These are phyloP conservation scores for Dicycla oo DNA, from an alignment of 2,888 invertebrate genomes.

Conservation along the genomic window DNA sequence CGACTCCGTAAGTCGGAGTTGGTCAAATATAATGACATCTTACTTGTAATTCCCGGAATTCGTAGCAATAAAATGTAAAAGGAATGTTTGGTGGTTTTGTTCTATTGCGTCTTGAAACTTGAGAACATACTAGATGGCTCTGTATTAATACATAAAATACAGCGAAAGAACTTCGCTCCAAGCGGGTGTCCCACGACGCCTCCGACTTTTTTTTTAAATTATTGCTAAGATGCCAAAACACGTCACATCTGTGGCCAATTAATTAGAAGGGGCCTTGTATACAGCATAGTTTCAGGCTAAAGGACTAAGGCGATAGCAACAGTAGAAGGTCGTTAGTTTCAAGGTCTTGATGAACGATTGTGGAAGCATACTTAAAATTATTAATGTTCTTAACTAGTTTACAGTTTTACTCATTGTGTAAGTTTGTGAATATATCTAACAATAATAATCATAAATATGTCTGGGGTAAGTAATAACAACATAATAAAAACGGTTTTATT, in stretches of 20 bases:
- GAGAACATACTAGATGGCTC: no score
- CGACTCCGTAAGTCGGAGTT: no score
- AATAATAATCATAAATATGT: slow-evolving; percentile 31
- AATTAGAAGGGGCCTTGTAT: not conserved
- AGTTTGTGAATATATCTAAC: slow-evolving; percentile 13
- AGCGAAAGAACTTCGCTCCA: no score
- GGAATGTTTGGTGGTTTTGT: no score
- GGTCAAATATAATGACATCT: no score
- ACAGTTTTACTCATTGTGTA: slow-evolving; percentile 10
- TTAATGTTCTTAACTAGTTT: slow-evolving; percentile 32
- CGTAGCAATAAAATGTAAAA: no score
- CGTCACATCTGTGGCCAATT: not conserved
- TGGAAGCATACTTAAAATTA: slow-evolving; percentile 26
- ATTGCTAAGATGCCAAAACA: no score
- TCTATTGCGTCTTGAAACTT: no score
- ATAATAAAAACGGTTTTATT: slow-evolving; percentile 12
- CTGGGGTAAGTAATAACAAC: not conserved
- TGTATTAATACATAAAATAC: no score
- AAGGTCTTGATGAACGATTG: slow-evolving; percentile 19
- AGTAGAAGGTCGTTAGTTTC: slow-evolving; percentile 23
- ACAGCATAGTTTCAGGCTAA: not conserved
- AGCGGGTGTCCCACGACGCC: no score
- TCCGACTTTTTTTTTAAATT: no score
- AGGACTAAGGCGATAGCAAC: not conserved
- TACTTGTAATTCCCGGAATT: no score